Conservation (phyloP, 2,888 invertebrate genomes). For the Drosophila quasianomalipes region DNA sequence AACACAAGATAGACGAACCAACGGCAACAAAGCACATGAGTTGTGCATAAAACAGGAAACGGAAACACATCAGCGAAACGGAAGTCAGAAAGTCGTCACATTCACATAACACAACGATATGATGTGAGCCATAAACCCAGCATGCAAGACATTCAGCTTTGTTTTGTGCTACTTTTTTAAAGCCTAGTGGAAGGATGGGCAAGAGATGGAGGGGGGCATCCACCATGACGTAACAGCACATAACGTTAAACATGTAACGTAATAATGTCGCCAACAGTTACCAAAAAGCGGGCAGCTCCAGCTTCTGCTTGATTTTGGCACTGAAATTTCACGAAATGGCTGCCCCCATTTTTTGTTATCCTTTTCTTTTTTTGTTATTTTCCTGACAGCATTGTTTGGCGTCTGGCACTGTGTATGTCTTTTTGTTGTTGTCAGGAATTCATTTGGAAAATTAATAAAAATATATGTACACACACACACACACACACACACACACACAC, state of each 20-base stretch:
- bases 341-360: conserved; percentile 50
- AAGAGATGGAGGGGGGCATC: background rate
- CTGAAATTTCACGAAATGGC: conserved; percentile 44
- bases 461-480: conserved; percentile 36
- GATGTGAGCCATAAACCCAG: conserved; percentile 58
- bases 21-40: conserved; percentile 58
- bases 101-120: conserved; percentile 76
- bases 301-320: conserved; percentile 3
- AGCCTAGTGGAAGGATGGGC: background rate
- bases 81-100: conserved; percentile 84
- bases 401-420: conserved; percentile 34
- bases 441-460: conserved; percentile 82
- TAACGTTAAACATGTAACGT: conserved; percentile 77
- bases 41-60: conserved; percentile 81
- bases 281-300: conserved; percentile 45
- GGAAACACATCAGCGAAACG: conserved; percentile 85
- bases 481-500: background rate
- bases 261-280: conserved; percentile 79
- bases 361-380: conserved; percentile 16
- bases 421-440: conserved; percentile 66
- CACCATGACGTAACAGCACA: conserved; percentile 68
- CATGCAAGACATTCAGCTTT: conserved; percentile 55
- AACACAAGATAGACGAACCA: conserved; percentile 21
- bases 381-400: conserved; percentile 40
- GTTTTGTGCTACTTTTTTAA: conserved; percentile 58